Evolutionary conservation across 1,140 invertebrate species (phyloP).

Genomic region (Drosophila kikkawai): DNA sequence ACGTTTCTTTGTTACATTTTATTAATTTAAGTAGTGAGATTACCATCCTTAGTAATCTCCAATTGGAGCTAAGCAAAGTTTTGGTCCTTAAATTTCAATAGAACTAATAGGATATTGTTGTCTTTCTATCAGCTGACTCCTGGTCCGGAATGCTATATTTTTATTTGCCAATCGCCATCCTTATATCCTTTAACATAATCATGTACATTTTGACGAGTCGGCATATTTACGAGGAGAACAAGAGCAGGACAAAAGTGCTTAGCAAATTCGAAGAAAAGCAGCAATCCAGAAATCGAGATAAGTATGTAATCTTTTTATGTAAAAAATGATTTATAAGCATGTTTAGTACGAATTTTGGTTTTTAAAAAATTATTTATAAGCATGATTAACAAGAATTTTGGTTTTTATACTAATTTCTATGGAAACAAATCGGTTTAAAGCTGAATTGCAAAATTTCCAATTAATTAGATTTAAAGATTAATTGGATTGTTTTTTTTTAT

Average conservation of each 20-base stretch:
- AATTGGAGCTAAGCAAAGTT: too few species aligned
- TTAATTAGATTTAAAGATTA: too few species aligned
- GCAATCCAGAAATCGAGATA: slow-evolving; percentile 19
- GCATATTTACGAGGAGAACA: slow-evolving; percentile 86
- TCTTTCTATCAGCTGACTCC: neutral
- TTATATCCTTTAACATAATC: slow-evolving; percentile 89
- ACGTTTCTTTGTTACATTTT: neutral
- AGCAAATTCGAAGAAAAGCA: neutral
- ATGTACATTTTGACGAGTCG: slow-evolving; percentile 89
- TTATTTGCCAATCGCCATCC: slow-evolving; percentile 89
- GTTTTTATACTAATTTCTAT: neutral
- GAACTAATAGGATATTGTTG: neutral
- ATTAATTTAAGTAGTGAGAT: too few species aligned
- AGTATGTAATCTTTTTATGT: slow-evolving; percentile 6
- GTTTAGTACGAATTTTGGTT: too few species aligned
- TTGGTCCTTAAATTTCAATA: too few species aligned
- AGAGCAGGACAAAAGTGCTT: slow-evolving; percentile 5
- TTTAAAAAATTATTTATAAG: neutral
- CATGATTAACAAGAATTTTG: neutral
- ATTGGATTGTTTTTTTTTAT: too few species aligned
- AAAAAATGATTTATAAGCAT: too few species aligned
- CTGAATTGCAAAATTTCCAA: too few species aligned
- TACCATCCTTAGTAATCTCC: too few species aligned
- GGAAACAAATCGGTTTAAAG: too few species aligned
- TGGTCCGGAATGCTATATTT: slow-evolving; percentile 88